Evolutionary conservation across 2,113 vertebrate genomes (phyloP).

Genomic region (Thermophis baileyi): DNA sequence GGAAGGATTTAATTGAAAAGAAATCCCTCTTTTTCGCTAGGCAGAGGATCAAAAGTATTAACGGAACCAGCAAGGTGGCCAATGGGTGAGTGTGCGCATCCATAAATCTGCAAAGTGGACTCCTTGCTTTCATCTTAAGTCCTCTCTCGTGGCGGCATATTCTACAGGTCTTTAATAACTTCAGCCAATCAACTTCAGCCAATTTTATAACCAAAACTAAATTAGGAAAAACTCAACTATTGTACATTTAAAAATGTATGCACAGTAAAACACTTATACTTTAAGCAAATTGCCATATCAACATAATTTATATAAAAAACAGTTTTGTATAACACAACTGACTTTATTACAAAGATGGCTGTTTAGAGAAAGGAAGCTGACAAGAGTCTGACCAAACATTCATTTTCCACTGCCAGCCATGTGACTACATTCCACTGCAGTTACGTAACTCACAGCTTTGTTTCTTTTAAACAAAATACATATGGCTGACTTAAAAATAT

Average conservation of each 20-base stretch:
- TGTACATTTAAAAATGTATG: constrained; percentile 66
- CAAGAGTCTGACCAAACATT: constrained; percentile 57
- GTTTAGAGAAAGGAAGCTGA: constrained; percentile 69
- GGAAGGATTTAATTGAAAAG: not conserved
- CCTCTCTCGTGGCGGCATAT: constrained; percentile 48
- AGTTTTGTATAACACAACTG: constrained; percentile 64
- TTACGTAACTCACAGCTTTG: constrained; percentile 37
- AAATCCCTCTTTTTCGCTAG: not conserved
- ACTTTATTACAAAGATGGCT: constrained; percentile 74
- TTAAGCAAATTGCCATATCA: constrained; percentile 66
- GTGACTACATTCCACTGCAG: constrained; percentile 24
- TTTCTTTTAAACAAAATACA: constrained; percentile 75
- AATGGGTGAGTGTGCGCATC: not conserved
- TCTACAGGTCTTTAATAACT: constrained; percentile 59
- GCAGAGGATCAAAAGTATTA: not conserved
- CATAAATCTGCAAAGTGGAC: not conserved
- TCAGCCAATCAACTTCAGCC: constrained; percentile 63
- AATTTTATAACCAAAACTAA: constrained; percentile 61
- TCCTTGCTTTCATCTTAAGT: constrained; percentile 57
- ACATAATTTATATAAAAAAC: constrained; percentile 75
- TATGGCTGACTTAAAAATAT: constrained; percentile 76
- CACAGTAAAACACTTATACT: constrained; percentile 67
- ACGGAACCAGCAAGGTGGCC: not conserved
- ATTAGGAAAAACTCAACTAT: constrained; percentile 50
- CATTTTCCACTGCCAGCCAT: constrained; percentile 45